Percentiles rank a stretch among this genome's conserved stretches.
Conservation (phyloP, 2,113 vertebrate species). For the Chloebia gouldiae region DNA sequence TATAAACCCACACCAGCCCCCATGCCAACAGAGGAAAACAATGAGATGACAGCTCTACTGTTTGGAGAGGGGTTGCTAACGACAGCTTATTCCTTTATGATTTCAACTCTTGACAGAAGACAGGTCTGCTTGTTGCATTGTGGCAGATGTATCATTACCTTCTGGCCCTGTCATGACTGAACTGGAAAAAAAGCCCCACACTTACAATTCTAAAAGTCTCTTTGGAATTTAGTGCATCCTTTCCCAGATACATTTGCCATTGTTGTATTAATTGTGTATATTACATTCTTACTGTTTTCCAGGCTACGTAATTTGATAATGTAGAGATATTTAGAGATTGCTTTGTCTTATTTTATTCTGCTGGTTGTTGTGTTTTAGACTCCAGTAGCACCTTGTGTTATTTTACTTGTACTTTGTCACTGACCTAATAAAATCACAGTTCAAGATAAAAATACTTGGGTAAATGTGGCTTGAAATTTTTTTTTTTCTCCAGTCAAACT, state of each 20-base stretch:
- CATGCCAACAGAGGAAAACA: constrained; percentile 76
- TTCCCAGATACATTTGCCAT: constrained; percentile 24
- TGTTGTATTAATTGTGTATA: constrained; percentile 14
- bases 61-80: constrained; percentile 89
- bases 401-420: constrained; percentile 42
- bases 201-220: constrained; percentile 68
- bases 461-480: constrained; percentile 43
- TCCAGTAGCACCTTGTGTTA: neutral
- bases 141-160: constrained; percentile 96
- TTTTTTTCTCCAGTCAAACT: neutral
- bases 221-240: constrained; percentile 58
- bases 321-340: constrained; percentile 14
- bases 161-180: constrained; percentile 92
- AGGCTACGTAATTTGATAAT: neutral
- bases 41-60: constrained; percentile 88
- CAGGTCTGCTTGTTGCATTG: constrained; percentile 92
- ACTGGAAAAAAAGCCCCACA: constrained; percentile 30
- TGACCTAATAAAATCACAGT: constrained; percentile 48
- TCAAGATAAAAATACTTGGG: neutral
- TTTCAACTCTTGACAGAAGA: constrained; percentile 94
- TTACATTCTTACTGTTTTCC: neutral
- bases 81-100: constrained; percentile 97
- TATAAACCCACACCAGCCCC: constrained; percentile 73
- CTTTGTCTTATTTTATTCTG: neutral
- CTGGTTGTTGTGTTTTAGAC: neutral